Conservation (phyloP, 2,888 invertebrate species). For the Thera britannica region DNA sequence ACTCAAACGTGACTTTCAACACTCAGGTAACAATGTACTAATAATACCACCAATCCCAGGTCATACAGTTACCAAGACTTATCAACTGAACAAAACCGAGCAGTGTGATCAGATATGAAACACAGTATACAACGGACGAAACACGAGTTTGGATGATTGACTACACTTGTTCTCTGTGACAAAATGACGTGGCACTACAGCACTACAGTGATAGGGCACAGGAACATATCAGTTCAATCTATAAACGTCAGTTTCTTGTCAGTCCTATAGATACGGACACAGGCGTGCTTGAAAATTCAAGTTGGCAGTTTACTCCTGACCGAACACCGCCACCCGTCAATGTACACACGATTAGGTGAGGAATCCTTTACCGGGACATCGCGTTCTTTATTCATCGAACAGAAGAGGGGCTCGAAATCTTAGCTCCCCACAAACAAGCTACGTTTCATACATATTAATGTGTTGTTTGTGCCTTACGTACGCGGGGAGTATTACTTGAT, state of each 20-base stretch:
- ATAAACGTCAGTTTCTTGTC: conserved; percentile 15
- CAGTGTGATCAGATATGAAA: too few species aligned
- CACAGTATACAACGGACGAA: neutral
- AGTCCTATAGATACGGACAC: conserved; percentile 3
- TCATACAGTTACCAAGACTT: too few species aligned
- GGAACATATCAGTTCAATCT: neutral
- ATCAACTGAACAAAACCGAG: too few species aligned
- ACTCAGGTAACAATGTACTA: too few species aligned
- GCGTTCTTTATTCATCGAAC: conserved; percentile 74
- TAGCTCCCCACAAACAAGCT: conserved; percentile 73
- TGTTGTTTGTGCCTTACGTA: conserved; percentile 73
- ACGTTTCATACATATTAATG: conserved; percentile 80
- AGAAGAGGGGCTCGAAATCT: conserved; percentile 70
- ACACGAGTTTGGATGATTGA: neutral
- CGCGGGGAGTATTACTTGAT: conserved; percentile 63
- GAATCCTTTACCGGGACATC: conserved; percentile 8
- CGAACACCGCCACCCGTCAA: conserved; percentile 6
- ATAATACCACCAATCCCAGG: too few species aligned
- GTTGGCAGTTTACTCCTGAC: conserved; percentile 6
- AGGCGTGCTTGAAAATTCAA: neutral
- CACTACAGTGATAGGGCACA: neutral
- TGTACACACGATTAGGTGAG: conserved; percentile 5
- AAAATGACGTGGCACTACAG: neutral
- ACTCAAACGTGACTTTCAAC: too few species aligned
- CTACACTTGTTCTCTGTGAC: neutral